Evolutionary conservation across 2,888 invertebrate genomes (phyloP).

Genomic region (Tuta absoluta): DNA sequence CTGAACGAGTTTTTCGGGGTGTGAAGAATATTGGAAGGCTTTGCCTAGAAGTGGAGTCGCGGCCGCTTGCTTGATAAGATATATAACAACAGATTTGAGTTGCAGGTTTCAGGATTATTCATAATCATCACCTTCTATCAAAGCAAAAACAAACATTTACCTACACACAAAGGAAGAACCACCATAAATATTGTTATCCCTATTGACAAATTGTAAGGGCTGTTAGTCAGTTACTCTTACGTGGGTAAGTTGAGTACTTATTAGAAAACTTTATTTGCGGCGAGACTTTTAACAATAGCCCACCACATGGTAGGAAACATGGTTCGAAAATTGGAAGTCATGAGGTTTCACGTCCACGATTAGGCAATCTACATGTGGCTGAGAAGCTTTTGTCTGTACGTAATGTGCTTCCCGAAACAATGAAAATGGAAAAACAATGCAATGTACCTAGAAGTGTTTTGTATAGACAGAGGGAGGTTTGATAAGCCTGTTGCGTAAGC

Average conservation of each 20-base stretch:
- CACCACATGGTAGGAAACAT: slow-evolving; percentile 6
- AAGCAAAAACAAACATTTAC: too few species aligned
- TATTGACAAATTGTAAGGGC: too few species aligned
- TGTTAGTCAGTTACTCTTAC: too few species aligned
- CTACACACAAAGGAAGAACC: too few species aligned
- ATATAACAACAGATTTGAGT: too few species aligned
- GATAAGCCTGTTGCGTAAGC: slow-evolving; percentile 9
- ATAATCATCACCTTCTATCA: too few species aligned
- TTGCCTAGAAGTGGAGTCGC: too few species aligned
- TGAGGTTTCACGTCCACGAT: neutral
- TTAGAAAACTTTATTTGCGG: neutral
- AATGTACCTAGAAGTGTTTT: neutral
- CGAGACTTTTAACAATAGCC: neutral
- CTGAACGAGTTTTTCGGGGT: too few species aligned
- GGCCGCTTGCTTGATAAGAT: too few species aligned
- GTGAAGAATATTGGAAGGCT: too few species aligned
- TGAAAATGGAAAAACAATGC: slow-evolving; percentile 10
- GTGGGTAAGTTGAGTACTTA: neutral
- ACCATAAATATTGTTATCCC: too few species aligned
- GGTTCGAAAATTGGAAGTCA: neutral
- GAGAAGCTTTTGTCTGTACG: neutral
- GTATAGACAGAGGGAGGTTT: slow-evolving; percentile 8
- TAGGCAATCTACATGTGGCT: slow-evolving; percentile 5
- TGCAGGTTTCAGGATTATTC: too few species aligned
- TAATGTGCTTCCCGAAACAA: neutral